Conservation (phyloP, 64 coral and sea anemone species). For the Platygyra sinensis region DNA sequence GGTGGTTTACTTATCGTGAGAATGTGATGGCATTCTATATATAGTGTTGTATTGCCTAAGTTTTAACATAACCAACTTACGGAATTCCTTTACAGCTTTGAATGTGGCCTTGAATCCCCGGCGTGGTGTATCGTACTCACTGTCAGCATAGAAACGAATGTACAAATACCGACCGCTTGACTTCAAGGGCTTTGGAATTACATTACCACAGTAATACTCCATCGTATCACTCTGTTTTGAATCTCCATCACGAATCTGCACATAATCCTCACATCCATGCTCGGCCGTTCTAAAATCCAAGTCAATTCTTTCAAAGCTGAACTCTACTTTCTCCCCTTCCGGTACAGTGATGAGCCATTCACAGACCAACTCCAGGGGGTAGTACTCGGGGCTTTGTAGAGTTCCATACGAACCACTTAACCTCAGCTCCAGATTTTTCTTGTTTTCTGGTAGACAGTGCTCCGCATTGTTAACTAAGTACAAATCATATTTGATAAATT, state of each 20-base stretch:
- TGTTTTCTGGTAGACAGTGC: conserved; percentile 2
- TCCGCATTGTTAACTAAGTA: neutral
- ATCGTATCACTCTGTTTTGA: neutral
- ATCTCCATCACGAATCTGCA: neutral
- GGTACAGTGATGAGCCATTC: neutral
- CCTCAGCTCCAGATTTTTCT: neutral
- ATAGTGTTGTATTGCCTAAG: too few relatives aligned
- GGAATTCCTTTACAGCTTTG: neutral
- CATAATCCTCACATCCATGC: neutral
- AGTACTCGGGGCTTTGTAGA: conserved; percentile 32
- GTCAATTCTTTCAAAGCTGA: neutral
- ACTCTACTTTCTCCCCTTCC: neutral
- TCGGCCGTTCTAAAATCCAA: neutral
- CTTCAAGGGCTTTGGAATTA: neutral
- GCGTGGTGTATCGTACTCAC: neutral
- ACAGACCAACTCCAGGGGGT: conserved; percentile 23
- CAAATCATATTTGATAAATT: neutral
- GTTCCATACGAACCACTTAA: neutral
- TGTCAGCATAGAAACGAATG: neutral
- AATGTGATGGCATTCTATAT: too few relatives aligned
- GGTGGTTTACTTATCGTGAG: too few relatives aligned
- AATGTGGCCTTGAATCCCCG: neutral
- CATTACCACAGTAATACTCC: neutral
- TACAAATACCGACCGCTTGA: neutral
- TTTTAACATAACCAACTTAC: neutral